Conservation (phyloP, 2,888 invertebrate species). For the Meta bourneti region DNA sequence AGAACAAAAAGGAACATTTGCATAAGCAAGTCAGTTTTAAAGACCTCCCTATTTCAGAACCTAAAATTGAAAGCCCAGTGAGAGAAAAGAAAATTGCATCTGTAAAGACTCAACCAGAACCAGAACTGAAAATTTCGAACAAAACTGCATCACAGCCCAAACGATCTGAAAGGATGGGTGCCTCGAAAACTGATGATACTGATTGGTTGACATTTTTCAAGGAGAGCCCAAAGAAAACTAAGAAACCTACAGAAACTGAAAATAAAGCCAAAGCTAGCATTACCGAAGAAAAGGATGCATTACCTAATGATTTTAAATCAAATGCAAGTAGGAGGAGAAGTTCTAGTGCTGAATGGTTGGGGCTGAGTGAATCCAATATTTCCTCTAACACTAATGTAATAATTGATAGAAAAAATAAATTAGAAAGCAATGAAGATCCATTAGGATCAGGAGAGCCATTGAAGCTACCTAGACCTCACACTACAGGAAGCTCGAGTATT, state of each 20-base stretch:
- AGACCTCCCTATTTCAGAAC: slow-evolving; percentile 12
- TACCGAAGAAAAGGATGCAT: slow-evolving; percentile 5
- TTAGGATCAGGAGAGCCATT: background rate
- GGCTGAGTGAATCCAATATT: slow-evolving; percentile 52
- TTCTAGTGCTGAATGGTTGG: slow-evolving; percentile 72
- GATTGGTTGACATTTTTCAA: slow-evolving; percentile 65
- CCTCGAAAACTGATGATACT: slow-evolving; percentile 46
- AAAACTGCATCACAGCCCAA: slow-evolving; percentile 10
- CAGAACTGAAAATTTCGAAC: background rate
- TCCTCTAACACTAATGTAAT: background rate
- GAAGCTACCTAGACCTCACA: slow-evolving; percentile 16
- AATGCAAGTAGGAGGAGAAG: slow-evolving; percentile 37
- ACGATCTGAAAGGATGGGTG: slow-evolving; percentile 56
- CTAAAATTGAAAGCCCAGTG: background rate
- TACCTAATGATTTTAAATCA: background rate
- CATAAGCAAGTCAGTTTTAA: slow-evolving; percentile 70
- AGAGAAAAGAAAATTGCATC: background rate
- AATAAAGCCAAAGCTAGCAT: background rate
- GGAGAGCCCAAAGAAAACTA: slow-evolving; percentile 60
- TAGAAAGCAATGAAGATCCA: slow-evolving; percentile 17
- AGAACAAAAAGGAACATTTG: slow-evolving; percentile 48
- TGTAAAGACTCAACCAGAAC: background rate
- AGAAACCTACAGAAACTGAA: slow-evolving; percentile 1
- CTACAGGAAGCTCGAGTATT: background rate
- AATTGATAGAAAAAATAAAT: background rate